These are phyloP conservation scores for Ptychadena robeensis DNA, from an alignment of 2,797 vertebrate genomes.

Conservation along the genomic window DNA sequence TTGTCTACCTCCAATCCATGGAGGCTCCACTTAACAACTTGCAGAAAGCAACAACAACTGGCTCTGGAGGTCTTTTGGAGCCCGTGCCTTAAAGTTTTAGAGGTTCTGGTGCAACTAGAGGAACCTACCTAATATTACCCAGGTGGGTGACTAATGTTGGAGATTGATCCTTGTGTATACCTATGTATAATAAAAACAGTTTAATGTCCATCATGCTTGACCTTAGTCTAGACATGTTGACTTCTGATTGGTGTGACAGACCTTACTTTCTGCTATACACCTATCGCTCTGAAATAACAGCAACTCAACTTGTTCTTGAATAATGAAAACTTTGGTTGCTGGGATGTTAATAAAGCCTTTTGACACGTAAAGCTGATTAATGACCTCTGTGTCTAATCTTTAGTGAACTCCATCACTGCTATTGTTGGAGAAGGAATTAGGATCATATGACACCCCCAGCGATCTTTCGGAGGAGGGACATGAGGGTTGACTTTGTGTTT, in stretches of 20 bases:
- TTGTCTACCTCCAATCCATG: too few species aligned
- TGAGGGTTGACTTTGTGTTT: neutral
- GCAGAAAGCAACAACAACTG: too few species aligned
- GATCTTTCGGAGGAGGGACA: neutral
- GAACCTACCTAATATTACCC: too few species aligned
- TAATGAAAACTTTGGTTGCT: conserved; percentile 8
- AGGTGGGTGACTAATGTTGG: too few species aligned
- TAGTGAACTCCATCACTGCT: conserved; percentile 15
- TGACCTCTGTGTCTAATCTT: conserved; percentile 32
- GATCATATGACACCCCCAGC: conserved; percentile 28
- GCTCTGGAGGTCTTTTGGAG: too few species aligned
- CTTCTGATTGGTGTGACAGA: neutral
- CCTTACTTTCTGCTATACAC: neutral
- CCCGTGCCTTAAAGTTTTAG: too few species aligned
- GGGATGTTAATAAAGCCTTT: conserved; percentile 7
- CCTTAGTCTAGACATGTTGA: neutral
- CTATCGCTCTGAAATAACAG: neutral
- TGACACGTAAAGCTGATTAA: conserved; percentile 49
- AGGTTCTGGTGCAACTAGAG: too few species aligned
- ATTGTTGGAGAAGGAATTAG: conserved; percentile 17
- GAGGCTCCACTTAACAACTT: too few species aligned
- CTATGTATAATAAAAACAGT: too few species aligned
- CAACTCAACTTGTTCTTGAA: conserved; percentile 11
- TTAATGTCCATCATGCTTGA: too few species aligned
- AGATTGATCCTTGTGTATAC: too few species aligned